Evolutionary conservation across 1,140 invertebrate genomes (phyloP).

Genomic region (Oryzaephilus surinamensis): DNA sequence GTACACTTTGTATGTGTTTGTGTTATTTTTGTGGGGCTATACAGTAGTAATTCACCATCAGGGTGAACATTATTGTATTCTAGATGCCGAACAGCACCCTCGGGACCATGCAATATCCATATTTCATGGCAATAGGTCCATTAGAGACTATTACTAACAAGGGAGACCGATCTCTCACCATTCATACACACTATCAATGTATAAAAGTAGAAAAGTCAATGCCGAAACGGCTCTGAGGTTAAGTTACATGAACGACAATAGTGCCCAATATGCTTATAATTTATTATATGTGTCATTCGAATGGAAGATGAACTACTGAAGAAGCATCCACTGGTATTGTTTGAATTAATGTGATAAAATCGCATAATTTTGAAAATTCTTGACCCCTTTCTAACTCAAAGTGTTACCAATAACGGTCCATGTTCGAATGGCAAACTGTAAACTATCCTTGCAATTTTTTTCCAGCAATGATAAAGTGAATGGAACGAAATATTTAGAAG

Average conservation of each 20-base stretch:
- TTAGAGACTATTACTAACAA: constrained; percentile 30
- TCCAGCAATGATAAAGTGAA: too few relatives aligned
- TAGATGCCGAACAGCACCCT: constrained; percentile 13
- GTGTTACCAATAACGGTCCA: too few relatives aligned
- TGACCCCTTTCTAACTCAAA: too few relatives aligned
- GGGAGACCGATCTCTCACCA: constrained; percentile 20
- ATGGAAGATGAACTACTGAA: too few relatives aligned
- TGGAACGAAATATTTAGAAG: too few relatives aligned
- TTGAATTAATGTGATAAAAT: too few relatives aligned
- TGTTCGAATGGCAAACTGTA: too few relatives aligned
- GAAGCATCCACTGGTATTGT: too few relatives aligned
- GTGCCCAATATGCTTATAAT: constrained; percentile 25
- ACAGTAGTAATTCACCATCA: too few relatives aligned
- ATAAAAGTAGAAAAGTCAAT: constrained; percentile 17
- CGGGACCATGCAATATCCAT: constrained; percentile 21
- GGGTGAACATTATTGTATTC: too few relatives aligned
- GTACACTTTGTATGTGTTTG: neutral
- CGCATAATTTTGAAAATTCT: too few relatives aligned
- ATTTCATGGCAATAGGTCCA: constrained; percentile 31
- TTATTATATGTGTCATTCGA: constrained; percentile 23
- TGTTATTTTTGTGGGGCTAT: constrained; percentile 12
- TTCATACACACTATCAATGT: constrained; percentile 19
- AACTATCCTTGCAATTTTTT: neutral
- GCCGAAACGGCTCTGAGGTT: constrained; percentile 20
- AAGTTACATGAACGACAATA: constrained; percentile 23